A percentile compares a stretch with the other conserved stretches of the same genome.
Evolutionary conservation across 1,140 invertebrate species (phyloP).

Genomic region (Tenebrio molitor): DNA sequence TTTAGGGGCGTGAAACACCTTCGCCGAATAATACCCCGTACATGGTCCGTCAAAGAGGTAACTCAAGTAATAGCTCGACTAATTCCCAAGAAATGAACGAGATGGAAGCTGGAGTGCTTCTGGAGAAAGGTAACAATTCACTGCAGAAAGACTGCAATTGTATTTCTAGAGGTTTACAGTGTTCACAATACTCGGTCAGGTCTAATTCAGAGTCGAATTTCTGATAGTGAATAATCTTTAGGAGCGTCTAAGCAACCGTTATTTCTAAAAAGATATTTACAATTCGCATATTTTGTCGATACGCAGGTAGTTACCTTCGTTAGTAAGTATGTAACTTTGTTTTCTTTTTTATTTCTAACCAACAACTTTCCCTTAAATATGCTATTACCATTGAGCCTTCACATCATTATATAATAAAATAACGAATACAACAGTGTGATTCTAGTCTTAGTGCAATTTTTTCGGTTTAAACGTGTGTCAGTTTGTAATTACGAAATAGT

Average conservation of each 20-base stretch:
- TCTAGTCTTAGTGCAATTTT: constrained; percentile 32
- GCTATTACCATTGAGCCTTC: constrained; percentile 15
- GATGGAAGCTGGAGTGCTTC: constrained; percentile 74
- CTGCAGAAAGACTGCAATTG: constrained; percentile 25
- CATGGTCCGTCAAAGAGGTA: constrained; percentile 81
- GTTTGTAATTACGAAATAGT: background rate
- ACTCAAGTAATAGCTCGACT: constrained; percentile 65
- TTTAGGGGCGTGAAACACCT: constrained; percentile 79
- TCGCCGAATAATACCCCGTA: constrained; percentile 84
- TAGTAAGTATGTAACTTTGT: background rate
- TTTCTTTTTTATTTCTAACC: too few relatives aligned
- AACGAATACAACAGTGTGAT: constrained; percentile 22
- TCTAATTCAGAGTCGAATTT: constrained; percentile 15
- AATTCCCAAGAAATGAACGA: constrained; percentile 71
- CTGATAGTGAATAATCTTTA: constrained; percentile 14
- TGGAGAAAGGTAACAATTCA: constrained; percentile 58
- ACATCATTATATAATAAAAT: background rate
- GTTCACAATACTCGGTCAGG: constrained; percentile 20
- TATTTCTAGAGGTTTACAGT: constrained; percentile 23
- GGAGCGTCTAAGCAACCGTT: background rate
- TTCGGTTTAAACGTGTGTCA: background rate
- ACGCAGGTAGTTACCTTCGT: constrained; percentile 13
- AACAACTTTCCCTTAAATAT: too few relatives aligned
- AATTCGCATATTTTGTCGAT: constrained; percentile 3
- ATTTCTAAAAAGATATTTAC: background rate